A percentile compares a stretch with the other conserved stretches of the same genome.
Evolutionary conservation across 2,888 invertebrate genomes (phyloP).

Genomic region (Agrochola lychnidis): DNA sequence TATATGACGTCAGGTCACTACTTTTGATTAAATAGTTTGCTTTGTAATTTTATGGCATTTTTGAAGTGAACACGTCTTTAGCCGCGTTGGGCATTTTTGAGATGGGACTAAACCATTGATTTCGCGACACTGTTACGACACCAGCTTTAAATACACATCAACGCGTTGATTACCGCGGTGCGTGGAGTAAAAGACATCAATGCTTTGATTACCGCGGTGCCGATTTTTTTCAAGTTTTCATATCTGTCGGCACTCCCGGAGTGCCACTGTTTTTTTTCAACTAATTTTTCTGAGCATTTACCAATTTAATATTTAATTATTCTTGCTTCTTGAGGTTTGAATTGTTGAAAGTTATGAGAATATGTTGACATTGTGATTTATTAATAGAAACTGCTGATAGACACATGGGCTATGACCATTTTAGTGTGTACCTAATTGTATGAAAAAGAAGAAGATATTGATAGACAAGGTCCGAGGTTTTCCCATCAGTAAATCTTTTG

Average conservation of each 20-base stretch:
- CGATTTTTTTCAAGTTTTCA: too few species aligned
- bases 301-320: neutral
- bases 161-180: too few species aligned
- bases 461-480: neutral
- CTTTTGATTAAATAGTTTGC: neutral
- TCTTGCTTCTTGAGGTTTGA: neutral
- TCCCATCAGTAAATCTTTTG: neutral
- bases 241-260: too few species aligned
- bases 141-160: too few species aligned
- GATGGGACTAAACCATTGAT: too few species aligned
- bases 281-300: neutral
- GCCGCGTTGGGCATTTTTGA: too few species aligned
- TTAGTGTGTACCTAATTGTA: neutral
- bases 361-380: neutral
- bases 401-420: neutral
- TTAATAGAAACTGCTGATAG: neutral
- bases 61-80: too few species aligned
- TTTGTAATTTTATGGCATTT: neutral
- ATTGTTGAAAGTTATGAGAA: conserved; percentile 2
- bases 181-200: too few species aligned
- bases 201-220: too few species aligned
- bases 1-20: neutral
- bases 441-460: neutral
- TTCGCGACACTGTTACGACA: too few species aligned
- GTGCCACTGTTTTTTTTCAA: neutral